phyloP scores from a whole-genome alignment of 2,888 invertebrate species.

The Plagiodera versicolora region DNA sequence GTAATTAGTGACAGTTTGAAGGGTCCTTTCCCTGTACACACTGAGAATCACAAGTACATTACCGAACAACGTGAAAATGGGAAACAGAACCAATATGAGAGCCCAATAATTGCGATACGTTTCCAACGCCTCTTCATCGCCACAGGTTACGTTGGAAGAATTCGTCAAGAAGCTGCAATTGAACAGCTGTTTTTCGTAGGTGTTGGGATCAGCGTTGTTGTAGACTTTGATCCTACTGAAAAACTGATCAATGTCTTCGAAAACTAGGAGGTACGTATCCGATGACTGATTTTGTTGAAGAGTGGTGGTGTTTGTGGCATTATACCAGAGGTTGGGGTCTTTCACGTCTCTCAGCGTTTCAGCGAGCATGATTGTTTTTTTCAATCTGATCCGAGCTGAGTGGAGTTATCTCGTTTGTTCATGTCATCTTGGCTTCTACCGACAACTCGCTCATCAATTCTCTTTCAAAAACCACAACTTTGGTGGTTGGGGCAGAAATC shows the following conservation, averaged over 20 bases:
- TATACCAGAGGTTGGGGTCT: slow-evolving; percentile 41
- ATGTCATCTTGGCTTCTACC: background rate
- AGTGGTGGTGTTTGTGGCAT: slow-evolving; percentile 34
- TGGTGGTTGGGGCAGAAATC: background rate
- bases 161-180: slow-evolving; percentile 56
- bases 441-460: background rate
- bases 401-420: background rate
- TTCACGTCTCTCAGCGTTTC: too few species aligned
- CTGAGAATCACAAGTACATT: slow-evolving; percentile 96
- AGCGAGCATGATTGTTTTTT: too few species aligned
- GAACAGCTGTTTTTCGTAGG: slow-evolving; percentile 53
- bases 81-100: slow-evolving; percentile 84
- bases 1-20: slow-evolving; percentile 98
- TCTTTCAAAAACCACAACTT: background rate
- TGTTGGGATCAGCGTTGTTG: slow-evolving; percentile 56
- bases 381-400: too few species aligned
- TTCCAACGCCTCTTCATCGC: slow-evolving; percentile 35
- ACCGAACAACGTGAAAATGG: slow-evolving; percentile 92
- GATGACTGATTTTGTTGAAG: slow-evolving; percentile 40
- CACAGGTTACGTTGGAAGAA: slow-evolving; percentile 56
- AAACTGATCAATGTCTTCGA: slow-evolving; percentile 80
- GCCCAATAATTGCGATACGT: slow-evolving; percentile 82
- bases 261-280: slow-evolving; percentile 64
- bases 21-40: slow-evolving; percentile 86
- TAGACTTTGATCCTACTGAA: slow-evolving; percentile 64